phyloP scores from a whole-genome alignment of 2,113 vertebrate genomes.

The Nibea coibor region DNA sequence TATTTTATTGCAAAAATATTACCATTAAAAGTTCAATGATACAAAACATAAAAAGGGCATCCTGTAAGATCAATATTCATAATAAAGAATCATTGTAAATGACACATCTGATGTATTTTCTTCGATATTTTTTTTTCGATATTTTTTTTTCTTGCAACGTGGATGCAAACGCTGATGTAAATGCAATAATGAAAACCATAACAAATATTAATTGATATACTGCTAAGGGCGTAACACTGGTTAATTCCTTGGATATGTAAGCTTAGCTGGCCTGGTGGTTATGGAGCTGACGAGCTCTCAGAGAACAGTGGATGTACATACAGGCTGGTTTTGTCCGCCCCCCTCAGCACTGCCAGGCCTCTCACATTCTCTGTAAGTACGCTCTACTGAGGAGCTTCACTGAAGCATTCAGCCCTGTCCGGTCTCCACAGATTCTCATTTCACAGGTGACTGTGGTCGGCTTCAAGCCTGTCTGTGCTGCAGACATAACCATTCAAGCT shows the following conservation, averaged over 20 bases:
- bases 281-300: conserved; percentile 66
- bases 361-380: conserved; percentile 74
- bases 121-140: conserved; percentile 9
- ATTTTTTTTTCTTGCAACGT: conserved; percentile 45
- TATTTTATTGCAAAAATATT: conserved; percentile 81
- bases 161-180: conserved; percentile 41
- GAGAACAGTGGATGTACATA: conserved; percentile 71
- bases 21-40: conserved; percentile 79
- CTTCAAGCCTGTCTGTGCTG: conserved; percentile 76
- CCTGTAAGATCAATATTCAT: conserved; percentile 60
- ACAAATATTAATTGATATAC: conserved; percentile 55
- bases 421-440: conserved; percentile 83
- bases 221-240: conserved; percentile 53
- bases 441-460: conserved; percentile 83
- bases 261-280: conserved; percentile 70
- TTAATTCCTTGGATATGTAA: conserved; percentile 67
- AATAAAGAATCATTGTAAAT: conserved; percentile 69
- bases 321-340: conserved; percentile 70
- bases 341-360: conserved; percentile 71
- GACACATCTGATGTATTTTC: conserved; percentile 38
- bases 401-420: conserved; percentile 79
- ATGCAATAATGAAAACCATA: conserved; percentile 57
- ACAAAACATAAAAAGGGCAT: conserved; percentile 81
- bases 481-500: conserved; percentile 73
- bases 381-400: conserved; percentile 74